Conservation (phyloP, 2,113 vertebrate species). For the Sapayoa aenigma region DNA sequence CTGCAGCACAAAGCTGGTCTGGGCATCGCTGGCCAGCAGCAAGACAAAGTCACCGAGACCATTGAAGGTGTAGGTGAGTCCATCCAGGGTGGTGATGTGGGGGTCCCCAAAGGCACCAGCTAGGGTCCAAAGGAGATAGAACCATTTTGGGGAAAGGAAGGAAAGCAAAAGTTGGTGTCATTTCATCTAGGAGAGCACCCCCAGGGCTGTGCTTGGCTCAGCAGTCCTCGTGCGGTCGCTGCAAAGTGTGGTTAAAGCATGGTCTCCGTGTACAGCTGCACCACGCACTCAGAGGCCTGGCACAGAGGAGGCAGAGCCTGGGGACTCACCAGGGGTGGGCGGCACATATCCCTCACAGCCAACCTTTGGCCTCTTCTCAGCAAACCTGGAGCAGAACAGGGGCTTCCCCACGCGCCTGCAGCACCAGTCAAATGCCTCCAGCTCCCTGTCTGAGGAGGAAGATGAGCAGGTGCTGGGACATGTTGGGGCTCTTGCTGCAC, state of each 20-base stretch:
- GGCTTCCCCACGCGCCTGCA: not conserved
- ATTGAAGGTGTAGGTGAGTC: constrained; percentile 56
- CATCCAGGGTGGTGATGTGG: constrained; percentile 54
- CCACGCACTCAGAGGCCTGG: not conserved
- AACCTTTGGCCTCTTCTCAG: constrained; percentile 14
- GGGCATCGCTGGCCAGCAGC: not conserved
- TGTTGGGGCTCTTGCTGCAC: accelerated
- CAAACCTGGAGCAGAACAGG: constrained; percentile 34
- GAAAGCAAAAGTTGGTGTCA: not conserved
- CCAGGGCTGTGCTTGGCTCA: not conserved
- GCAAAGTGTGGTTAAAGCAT: not conserved
- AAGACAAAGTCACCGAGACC: constrained; percentile 41
- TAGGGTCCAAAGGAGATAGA: not conserved
- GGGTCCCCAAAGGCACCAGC: constrained; percentile 22
- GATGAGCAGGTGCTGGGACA: accelerated
- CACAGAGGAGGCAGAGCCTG: not conserved
- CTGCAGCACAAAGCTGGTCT: not conserved
- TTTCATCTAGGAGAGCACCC: not conserved
- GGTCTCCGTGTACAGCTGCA: accelerated
- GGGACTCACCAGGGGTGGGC: not conserved
- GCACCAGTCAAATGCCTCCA: constrained; percentile 31
- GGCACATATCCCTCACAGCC: constrained; percentile 4
- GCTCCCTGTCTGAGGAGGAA: not conserved
- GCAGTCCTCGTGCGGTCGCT: not conserved
- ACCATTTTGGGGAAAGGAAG: not conserved